Evolutionary conservation across 2,113 vertebrate species (phyloP).

Genomic region (Leucopsar rothschildi): DNA sequence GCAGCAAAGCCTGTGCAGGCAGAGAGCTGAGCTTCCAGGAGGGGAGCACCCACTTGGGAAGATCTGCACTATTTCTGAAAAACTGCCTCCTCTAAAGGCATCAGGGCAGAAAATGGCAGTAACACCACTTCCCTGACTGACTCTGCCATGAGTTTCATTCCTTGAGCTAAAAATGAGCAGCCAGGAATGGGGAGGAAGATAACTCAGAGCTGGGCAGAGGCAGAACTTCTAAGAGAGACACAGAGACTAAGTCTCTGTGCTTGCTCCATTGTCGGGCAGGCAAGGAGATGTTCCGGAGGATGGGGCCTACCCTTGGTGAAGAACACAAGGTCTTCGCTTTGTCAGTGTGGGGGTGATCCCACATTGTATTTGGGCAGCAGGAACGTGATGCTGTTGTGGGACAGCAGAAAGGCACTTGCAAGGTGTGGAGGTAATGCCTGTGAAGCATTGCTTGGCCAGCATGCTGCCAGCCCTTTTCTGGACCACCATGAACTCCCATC

Average conservation of each 20-base stretch:
- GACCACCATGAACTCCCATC: accelerated
- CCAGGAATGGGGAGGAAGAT: background rate
- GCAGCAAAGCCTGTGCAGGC: background rate
- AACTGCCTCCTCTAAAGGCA: background rate
- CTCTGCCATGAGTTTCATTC: background rate
- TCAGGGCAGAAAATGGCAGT: background rate
- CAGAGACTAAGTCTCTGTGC: background rate
- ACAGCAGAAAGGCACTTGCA: background rate
- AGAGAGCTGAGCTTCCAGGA: background rate
- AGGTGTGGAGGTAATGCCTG: background rate
- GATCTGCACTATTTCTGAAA: background rate
- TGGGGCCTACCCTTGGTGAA: background rate
- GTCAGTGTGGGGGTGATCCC: background rate
- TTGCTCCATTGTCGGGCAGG: background rate
- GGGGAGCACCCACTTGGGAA: background rate
- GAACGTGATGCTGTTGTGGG: background rate
- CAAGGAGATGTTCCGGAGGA: background rate
- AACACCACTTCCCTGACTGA: background rate
- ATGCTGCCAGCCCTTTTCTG: accelerated
- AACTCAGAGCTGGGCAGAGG: background rate
- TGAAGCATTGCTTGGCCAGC: accelerated
- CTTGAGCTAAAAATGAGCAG: background rate
- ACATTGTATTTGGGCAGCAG: background rate
- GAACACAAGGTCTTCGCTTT: background rate
- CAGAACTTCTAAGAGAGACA: background rate